Conservation (phyloP, 1,140 invertebrate genomes). For the Babylonia areolata region DNA sequence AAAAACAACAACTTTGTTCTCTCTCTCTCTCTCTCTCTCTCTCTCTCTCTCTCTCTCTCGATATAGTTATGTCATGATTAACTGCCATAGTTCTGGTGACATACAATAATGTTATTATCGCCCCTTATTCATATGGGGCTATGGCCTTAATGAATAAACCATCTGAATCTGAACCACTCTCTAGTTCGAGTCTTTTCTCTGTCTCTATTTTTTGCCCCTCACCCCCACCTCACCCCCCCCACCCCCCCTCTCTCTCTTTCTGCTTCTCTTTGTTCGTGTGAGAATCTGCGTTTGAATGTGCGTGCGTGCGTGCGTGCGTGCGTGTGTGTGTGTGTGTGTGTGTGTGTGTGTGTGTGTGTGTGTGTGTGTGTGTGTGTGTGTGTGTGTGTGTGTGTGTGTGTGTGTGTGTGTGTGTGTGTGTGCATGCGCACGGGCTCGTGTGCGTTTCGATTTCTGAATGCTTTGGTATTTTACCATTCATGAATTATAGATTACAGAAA, state of each 20-base stretch:
- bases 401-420: background rate
- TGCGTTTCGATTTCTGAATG: background rate
- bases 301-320: background rate
- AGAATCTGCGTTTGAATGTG: background rate
- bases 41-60: background rate
- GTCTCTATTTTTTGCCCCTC: too few relatives aligned
- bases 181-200: background rate
- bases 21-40: background rate
- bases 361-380: constrained; percentile 2
- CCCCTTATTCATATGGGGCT: too few relatives aligned
- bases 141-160: too few relatives aligned
- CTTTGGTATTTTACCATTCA: too few relatives aligned
- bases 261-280: background rate
- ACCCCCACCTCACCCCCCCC: too few relatives aligned
- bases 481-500: too few relatives aligned
- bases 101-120: too few relatives aligned
- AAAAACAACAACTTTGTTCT: too few relatives aligned
- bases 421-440: background rate
- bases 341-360: background rate
- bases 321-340: background rate
- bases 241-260: constrained; percentile 21
- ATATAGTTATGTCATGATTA: too few relatives aligned
- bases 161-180: too few relatives aligned
- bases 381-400: background rate
- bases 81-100: too few relatives aligned